Conservation (phyloP, 2,797 vertebrate species). For the Danio albolineatus region DNA sequence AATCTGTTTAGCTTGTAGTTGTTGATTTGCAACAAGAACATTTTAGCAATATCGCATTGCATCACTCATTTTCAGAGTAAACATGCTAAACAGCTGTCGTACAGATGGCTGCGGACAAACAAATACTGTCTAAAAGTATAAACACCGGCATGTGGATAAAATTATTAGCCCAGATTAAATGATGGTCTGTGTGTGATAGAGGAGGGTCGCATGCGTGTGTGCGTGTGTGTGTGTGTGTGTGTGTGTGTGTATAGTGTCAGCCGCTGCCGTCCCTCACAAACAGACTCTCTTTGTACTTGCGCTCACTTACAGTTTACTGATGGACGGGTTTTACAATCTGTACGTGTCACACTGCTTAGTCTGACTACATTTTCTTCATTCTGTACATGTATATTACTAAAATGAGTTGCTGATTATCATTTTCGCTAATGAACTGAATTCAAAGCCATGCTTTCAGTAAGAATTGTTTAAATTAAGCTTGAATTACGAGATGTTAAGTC, state of each 20-base stretch:
- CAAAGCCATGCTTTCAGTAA: not conserved
- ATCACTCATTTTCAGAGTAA: not conserved
- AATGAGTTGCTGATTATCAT: slow-evolving; percentile 13
- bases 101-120: not conserved
- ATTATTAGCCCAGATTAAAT: not conserved
- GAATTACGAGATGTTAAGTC: no score
- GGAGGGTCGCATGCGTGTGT: slow-evolving; percentile 19
- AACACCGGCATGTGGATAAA: not conserved
- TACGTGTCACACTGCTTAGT: slow-evolving; percentile 10
- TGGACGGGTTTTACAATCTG: not conserved
- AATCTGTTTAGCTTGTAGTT: not conserved
- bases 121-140: not conserved
- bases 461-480: not conserved
- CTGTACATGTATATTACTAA: not conserved
- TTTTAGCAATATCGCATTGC: not conserved
- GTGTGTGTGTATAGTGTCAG: slow-evolving; percentile 36
- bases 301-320: slow-evolving; percentile 1
- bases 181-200: slow-evolving; percentile 19
- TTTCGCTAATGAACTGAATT: slow-evolving; percentile 5
- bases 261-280: slow-evolving; percentile 34
- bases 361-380: not conserved
- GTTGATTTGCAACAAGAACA: not conserved
- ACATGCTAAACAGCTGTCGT: not conserved
- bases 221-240: not conserved
- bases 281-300: slow-evolving; percentile 42